Percentiles rank a stretch among this genome's conserved stretches.
These are phyloP conservation scores for Branchellion lobata DNA, from an alignment of 2,888 invertebrate species.

Conservation along the genomic window DNA sequence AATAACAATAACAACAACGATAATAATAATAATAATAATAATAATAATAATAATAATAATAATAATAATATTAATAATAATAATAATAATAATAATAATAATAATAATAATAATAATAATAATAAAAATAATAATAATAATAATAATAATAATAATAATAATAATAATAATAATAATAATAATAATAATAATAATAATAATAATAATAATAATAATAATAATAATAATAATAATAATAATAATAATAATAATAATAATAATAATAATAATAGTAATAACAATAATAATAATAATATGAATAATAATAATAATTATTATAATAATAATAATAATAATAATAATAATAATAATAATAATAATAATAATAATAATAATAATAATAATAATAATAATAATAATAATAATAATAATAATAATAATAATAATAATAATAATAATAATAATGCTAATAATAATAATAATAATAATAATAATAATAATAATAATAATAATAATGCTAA, in stretches of 20 bases:
- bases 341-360: neutral
- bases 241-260: neutral
- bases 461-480: no score
- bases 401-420: no score
- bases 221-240: neutral
- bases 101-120: slow-evolving; percentile 4
- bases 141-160: neutral
- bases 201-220: neutral
- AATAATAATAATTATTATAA: neutral
- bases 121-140: neutral
- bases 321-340: neutral
- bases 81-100: slow-evolving; percentile 17
- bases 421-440: no score
- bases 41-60: no score
- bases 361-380: neutral
- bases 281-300: no score
- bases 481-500: no score
- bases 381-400: no score
- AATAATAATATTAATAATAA: slow-evolving; percentile 18
- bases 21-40: no score
- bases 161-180: neutral
- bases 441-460: no score
- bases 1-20: no score
- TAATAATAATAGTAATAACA: neutral
- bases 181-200: neutral